phyloP scores from a whole-genome alignment of 37 sponge, comb jelly and placozoan genomes.

The Ianthella basta region DNA sequence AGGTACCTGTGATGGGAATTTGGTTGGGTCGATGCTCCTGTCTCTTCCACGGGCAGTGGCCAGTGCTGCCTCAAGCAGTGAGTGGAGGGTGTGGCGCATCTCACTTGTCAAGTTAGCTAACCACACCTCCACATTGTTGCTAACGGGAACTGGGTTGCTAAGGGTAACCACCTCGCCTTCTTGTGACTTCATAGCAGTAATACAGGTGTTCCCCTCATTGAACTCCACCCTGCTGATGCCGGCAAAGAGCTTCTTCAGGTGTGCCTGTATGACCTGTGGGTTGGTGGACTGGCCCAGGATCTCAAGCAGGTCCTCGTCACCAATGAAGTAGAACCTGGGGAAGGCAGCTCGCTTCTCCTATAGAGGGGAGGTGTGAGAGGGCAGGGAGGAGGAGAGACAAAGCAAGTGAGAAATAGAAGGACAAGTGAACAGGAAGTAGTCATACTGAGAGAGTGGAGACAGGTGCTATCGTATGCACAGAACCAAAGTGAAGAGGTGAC shows the following conservation, averaged over 20 bases:
- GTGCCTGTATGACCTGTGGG: conserved; percentile 90
- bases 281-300: conserved; percentile 98
- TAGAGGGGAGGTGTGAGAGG: background rate
- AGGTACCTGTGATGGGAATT: conserved; percentile 87
- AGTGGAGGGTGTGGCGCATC: conserved; percentile 88
- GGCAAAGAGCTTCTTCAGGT: conserved; percentile 99
- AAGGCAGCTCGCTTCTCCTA: conserved; percentile 93
- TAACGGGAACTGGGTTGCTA: conserved; percentile 60
- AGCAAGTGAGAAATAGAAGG: too few species aligned
- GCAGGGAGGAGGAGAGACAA: too few species aligned
- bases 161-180: conserved; percentile 93
- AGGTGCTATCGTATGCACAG: too few species aligned
- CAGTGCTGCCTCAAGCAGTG: conserved; percentile 77
- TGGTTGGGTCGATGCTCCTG: conserved; percentile 58
- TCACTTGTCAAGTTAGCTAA: conserved; percentile 78
- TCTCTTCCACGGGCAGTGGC: conserved; percentile 35
- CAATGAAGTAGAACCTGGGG: conserved; percentile 98
- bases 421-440: too few species aligned
- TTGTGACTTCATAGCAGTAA: conserved; percentile 85
- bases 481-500: too few species aligned
- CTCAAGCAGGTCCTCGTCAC: conserved; percentile 98
- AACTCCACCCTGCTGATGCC: conserved; percentile 95
- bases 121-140: conserved; percentile 91
- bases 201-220: conserved; percentile 38
- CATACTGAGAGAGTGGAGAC: too few species aligned